These are phyloP conservation scores for Leptinotarsa peninsularis DNA, from an alignment of 2,888 invertebrate genomes.

Conservation along the genomic window DNA sequence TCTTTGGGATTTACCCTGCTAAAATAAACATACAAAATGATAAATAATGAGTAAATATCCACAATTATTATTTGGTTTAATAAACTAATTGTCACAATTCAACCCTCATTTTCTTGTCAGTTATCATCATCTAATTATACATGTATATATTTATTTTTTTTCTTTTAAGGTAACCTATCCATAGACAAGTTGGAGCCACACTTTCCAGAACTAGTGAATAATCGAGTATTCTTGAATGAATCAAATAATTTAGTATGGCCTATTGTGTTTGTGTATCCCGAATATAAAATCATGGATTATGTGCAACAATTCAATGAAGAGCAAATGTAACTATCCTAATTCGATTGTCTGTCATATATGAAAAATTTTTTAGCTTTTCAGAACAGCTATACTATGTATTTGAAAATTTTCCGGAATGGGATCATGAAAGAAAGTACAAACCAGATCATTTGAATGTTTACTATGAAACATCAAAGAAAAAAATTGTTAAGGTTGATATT, in stretches of 20 bases:
- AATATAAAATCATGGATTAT: conserved; percentile 88
- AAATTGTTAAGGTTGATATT: conserved; percentile 71
- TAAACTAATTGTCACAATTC: conserved; percentile 55
- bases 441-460: conserved; percentile 75
- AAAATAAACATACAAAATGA: no score
- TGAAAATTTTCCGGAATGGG: conserved; percentile 79
- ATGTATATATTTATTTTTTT: conserved; percentile 21
- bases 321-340: conserved; percentile 67
- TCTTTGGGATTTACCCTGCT: no score
- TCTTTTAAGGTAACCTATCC: conserved; percentile 56
- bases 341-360: background rate
- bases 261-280: conserved; percentile 88
- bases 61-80: background rate
- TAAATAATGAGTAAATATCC: no score
- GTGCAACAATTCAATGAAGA: conserved; percentile 85
- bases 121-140: no score
- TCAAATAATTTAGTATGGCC: conserved; percentile 83
- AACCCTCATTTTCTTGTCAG: no score
- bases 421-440: conserved; percentile 74
- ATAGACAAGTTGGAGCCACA: conserved; percentile 73
- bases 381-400: conserved; percentile 77
- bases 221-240: conserved; percentile 74
- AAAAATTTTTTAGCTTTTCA: conserved; percentile 66
- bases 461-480: conserved; percentile 76
- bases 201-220: conserved; percentile 74